These are phyloP conservation scores for Teinopalpus imperialis DNA, from an alignment of 2,888 invertebrate genomes.

Conservation along the genomic window DNA sequence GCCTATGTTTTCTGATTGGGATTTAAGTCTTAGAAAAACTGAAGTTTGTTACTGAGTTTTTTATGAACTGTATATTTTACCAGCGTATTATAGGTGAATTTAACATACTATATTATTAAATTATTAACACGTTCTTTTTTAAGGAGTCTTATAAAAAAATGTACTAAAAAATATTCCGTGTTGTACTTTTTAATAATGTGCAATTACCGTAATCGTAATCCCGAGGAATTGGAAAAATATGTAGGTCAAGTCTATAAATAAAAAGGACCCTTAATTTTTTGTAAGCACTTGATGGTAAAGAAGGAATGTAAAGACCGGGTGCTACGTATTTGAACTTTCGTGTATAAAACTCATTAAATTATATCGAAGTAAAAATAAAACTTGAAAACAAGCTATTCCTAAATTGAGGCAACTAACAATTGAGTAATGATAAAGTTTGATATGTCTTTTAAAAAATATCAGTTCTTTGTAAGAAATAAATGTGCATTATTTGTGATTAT, in stretches of 20 bases:
- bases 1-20: no score
- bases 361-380: constrained; percentile 60
- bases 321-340: constrained; percentile 53
- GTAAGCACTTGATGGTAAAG: constrained; percentile 12
- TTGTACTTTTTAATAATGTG: background rate
- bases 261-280: constrained; percentile 34
- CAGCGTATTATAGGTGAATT: no score
- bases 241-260: constrained; percentile 43
- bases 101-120: no score
- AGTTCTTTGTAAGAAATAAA: no score
- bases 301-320: constrained; percentile 34
- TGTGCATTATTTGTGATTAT: no score
- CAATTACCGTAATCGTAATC: constrained; percentile 28
- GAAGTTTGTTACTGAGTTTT: no score
- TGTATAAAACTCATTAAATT: constrained; percentile 72
- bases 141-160: no score
- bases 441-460: background rate
- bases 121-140: no score
- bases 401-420: constrained; percentile 50
- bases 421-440: constrained; percentile 1
- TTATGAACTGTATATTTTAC: no score
- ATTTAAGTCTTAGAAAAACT: no score
- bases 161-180: no score
- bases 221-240: constrained; percentile 39
- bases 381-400: constrained; percentile 65